phyloP scores from a whole-genome alignment of 2,888 invertebrate species.

The Pyrochroa serraticornis region DNA sequence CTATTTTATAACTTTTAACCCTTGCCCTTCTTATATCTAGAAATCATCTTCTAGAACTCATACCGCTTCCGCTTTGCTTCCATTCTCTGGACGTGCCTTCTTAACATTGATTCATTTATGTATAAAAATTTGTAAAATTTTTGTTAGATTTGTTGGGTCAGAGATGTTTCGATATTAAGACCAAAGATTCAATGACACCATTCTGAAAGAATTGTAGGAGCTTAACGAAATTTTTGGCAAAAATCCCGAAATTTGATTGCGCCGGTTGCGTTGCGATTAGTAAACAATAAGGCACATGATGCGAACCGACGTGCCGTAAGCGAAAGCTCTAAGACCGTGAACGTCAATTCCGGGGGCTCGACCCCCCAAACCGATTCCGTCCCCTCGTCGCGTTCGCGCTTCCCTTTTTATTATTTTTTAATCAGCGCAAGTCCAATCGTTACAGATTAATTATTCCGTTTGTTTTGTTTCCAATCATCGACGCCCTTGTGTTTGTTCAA shows the following conservation, averaged over 20 bases:
- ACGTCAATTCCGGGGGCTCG: constrained; percentile 16
- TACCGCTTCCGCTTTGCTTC: too few species aligned
- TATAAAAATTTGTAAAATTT: too few species aligned
- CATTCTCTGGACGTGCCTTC: too few species aligned
- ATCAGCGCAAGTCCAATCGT: constrained; percentile 41
- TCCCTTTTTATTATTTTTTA: constrained; percentile 52
- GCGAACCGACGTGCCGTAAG: constrained; percentile 9
- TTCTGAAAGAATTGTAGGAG: too few species aligned
- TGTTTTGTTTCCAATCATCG: constrained; percentile 38
- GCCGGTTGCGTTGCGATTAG: constrained; percentile 16
- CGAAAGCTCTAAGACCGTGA: constrained; percentile 16
- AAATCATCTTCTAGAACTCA: too few species aligned
- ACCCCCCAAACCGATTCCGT: constrained; percentile 12
- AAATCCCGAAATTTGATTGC: constrained; percentile 5
- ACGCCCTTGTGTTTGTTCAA: constrained; percentile 6
- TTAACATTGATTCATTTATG: too few species aligned
- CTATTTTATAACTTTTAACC: too few species aligned
- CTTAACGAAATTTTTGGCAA: constrained; percentile 1
- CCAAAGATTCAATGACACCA: too few species aligned
- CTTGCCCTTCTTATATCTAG: too few species aligned
- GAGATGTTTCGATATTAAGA: too few species aligned
- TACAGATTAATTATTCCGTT: constrained; percentile 47
- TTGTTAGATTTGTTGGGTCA: too few species aligned
- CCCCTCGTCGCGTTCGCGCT: constrained; percentile 37
- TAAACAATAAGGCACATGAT: constrained; percentile 1